Evolutionary conservation across 2,113 vertebrate genomes (phyloP).

Genomic region (Callithrix jacchus): DNA sequence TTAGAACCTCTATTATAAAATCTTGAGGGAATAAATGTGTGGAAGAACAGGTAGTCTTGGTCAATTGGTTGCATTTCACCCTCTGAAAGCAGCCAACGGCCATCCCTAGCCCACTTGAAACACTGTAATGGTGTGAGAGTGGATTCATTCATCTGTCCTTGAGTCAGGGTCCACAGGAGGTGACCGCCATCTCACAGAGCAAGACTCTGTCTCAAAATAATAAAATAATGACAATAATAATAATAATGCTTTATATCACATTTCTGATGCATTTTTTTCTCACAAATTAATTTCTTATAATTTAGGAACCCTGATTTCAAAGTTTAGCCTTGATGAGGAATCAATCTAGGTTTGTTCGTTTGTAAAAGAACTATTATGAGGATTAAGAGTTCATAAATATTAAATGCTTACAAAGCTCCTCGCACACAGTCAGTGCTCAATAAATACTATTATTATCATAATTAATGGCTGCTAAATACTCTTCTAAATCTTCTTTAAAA

Average conservation of each 20-base stretch:
- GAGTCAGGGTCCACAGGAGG: no score
- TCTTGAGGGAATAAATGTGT: no score
- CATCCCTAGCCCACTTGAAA: no score
- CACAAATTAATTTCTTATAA: constrained; percentile 13
- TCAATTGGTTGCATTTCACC: no score
- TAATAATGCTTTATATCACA: neutral
- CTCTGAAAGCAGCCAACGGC: no score
- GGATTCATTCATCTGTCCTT: no score
- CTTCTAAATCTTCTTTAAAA: neutral
- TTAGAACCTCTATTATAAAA: no score
- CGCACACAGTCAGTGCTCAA: neutral
- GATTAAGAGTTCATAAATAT: neutral
- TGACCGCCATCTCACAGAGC: no score
- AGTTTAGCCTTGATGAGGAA: neutral
- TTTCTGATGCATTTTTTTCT: constrained; percentile 20
- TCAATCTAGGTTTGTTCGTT: constrained; percentile 2
- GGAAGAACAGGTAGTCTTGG: no score
- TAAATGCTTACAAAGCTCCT: constrained; percentile 22
- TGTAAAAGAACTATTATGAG: neutral
- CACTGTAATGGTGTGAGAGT: no score
- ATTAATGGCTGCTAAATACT: neutral
- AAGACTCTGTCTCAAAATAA: no score
- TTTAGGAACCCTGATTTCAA: constrained; percentile 30
- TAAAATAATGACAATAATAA: no score
- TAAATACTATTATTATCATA: constrained; percentile 9